These are phyloP conservation scores for Nomia melanderi DNA, from an alignment of 1,140 invertebrate genomes.

Conservation along the genomic window DNA sequence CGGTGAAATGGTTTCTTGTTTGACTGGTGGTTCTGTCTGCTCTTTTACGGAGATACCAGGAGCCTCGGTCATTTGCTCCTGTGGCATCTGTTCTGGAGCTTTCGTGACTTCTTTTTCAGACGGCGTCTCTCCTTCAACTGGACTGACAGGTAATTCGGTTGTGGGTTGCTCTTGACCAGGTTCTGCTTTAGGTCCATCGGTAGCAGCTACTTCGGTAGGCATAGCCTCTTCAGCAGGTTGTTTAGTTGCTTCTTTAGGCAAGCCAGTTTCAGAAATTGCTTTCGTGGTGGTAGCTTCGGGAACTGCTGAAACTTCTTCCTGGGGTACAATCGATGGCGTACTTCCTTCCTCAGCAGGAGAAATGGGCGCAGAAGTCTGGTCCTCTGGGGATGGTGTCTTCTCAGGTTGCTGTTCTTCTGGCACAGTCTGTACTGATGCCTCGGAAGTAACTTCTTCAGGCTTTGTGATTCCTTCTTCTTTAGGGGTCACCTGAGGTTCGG, in stretches of 20 bases:
- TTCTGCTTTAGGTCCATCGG: not conserved
- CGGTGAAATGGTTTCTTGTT: slow-evolving; percentile 25
- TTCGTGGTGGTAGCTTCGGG: not conserved
- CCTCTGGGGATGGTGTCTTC: not conserved
- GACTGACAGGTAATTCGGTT: not conserved
- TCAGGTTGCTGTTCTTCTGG: slow-evolving; percentile 5
- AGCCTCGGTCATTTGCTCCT: slow-evolving; percentile 12
- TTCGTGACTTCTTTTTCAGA: slow-evolving; percentile 23
- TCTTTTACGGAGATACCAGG: slow-evolving; percentile 8
- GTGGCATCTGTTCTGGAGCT: slow-evolving; percentile 27
- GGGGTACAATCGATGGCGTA: slow-evolving; percentile 1
- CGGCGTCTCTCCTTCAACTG: slow-evolving; percentile 6
- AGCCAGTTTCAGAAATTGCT: not conserved
- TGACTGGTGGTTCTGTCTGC: slow-evolving; percentile 23
- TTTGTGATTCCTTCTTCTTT: not conserved
- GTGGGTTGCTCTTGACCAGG: slow-evolving; percentile 13
- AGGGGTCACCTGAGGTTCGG: not conserved
- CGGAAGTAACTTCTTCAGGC: slow-evolving; percentile 1
- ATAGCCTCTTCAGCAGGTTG: slow-evolving; percentile 6
- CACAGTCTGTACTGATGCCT: too few relatives aligned
- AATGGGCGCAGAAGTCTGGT: slow-evolving; percentile 1
- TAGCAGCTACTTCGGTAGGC: slow-evolving; percentile 1
- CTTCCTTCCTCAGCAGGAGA: not conserved
- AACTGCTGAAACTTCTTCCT: not conserved
- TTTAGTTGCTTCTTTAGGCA: slow-evolving; percentile 16